A percentile compares a stretch with the other conserved stretches of the same genome.
Conservation (phyloP, 2,113 vertebrate species). For the Etheostoma spectabile region DNA sequence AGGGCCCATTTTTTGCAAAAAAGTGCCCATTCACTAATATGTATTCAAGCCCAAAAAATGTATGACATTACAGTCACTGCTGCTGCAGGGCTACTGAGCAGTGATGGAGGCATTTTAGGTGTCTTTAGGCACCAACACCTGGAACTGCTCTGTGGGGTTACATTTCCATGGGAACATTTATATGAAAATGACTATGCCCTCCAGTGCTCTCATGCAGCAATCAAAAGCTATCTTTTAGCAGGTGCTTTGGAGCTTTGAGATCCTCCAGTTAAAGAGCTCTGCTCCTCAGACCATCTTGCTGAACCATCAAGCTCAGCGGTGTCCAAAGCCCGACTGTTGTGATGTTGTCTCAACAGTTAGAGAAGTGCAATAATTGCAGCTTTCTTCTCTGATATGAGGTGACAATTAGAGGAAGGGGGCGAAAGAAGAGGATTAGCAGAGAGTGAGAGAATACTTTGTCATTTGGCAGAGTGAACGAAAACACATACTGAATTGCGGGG, state of each 20-base stretch:
- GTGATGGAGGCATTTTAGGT: slow-evolving; percentile 22
- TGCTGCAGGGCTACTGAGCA: slow-evolving; percentile 18
- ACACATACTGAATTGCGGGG: slow-evolving; percentile 45
- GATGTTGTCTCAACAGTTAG: slow-evolving; percentile 83
- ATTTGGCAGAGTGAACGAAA: slow-evolving; percentile 69
- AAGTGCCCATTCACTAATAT: not conserved
- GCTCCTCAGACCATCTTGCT: slow-evolving; percentile 69
- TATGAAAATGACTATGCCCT: slow-evolving; percentile 51
- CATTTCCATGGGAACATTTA: slow-evolving; percentile 54
- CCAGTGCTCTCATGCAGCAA: slow-evolving; percentile 37
- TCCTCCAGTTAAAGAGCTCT: slow-evolving; percentile 61
- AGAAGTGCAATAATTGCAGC: slow-evolving; percentile 85
- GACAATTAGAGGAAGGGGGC: slow-evolving; percentile 70
- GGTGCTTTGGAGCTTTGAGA: slow-evolving; percentile 68
- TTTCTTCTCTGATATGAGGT: slow-evolving; percentile 80
- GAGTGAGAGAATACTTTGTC: slow-evolving; percentile 65
- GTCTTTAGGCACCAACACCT: slow-evolving; percentile 49
- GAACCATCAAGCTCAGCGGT: slow-evolving; percentile 69
- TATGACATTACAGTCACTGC: slow-evolving; percentile 1
- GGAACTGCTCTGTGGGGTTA: slow-evolving; percentile 45
- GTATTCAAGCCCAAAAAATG: not conserved
- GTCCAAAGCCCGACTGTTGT: slow-evolving; percentile 75
- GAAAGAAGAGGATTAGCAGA: slow-evolving; percentile 67
- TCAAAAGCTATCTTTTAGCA: slow-evolving; percentile 65
- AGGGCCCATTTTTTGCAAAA: not conserved